A percentile compares a stretch with the other conserved stretches of the same genome.
Conservation (phyloP, 2,888 invertebrate species). For the Xestia ashworthii region DNA sequence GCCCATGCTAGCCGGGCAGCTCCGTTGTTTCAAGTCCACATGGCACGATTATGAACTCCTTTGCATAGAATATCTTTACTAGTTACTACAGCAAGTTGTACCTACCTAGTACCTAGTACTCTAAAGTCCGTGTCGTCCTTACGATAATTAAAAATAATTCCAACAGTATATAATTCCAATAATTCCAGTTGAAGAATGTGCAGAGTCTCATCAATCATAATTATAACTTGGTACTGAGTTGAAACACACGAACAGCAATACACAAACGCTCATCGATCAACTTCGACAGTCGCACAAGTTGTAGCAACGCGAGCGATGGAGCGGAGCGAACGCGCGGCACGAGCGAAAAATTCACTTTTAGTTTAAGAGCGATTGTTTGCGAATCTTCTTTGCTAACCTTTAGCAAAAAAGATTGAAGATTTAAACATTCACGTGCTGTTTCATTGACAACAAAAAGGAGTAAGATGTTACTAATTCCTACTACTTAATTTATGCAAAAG, state of each 20-base stretch:
- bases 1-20: too few relatives aligned
- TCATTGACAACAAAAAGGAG: neutral
- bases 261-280: conserved; percentile 43
- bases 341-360: neutral
- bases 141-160: conserved; percentile 1
- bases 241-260: conserved; percentile 14
- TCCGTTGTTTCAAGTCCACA: too few relatives aligned
- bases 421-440: neutral
- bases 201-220: conserved; percentile 45
- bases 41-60: too few relatives aligned
- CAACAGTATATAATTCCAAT: too few relatives aligned
- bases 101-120: too few relatives aligned
- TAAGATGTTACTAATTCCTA: too few relatives aligned
- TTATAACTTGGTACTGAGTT: conserved; percentile 21
- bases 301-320: neutral
- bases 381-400: neutral
- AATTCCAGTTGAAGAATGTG: conserved; percentile 9
- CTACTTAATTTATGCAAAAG: too few relatives aligned
- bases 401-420: too few relatives aligned
- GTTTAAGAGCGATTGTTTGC: neutral
- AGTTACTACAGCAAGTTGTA: too few relatives aligned
- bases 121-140: neutral
- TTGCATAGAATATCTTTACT: too few relatives aligned
- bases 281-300: conserved; percentile 29
- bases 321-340: neutral